Conservation (phyloP, 2,113 vertebrate species). For the Oreochromis spilurus region DNA sequence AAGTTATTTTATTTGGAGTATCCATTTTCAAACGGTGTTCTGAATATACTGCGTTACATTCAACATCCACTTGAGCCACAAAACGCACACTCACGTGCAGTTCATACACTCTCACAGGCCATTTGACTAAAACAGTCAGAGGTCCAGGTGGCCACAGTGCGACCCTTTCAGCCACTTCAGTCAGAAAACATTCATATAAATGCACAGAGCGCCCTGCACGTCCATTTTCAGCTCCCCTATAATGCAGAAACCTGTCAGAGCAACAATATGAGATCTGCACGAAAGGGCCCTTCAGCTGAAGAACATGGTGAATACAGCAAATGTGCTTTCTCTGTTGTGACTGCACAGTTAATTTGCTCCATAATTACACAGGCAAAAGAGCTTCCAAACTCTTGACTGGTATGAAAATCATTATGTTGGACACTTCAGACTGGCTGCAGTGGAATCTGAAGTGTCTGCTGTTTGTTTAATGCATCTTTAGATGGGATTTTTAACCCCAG, state of each 20-base stretch:
- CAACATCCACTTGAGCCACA: background rate
- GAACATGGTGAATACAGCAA: background rate
- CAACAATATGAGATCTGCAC: background rate
- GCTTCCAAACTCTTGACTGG: background rate
- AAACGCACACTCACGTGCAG: background rate
- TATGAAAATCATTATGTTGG: conserved; percentile 4
- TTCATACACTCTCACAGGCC: background rate
- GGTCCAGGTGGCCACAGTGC: background rate
- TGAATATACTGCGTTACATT: background rate
- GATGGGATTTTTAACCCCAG: background rate
- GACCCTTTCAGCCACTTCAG: background rate
- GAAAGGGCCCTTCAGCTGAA: background rate
- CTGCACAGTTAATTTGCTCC: background rate
- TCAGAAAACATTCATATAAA: conserved; percentile 9
- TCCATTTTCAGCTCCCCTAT: background rate
- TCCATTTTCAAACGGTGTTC: background rate
- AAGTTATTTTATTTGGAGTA: background rate
- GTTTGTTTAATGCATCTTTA: background rate
- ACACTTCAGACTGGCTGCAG: background rate
- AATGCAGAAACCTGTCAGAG: background rate
- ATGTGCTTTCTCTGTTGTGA: conserved; percentile 3
- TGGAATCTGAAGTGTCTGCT: background rate
- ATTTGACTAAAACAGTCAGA: background rate
- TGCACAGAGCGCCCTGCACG: background rate
- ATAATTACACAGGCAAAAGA: conserved; percentile 10